These are phyloP conservation scores for Psettodes erumei DNA, from an alignment of 2,113 vertebrate species.

Conservation along the genomic window DNA sequence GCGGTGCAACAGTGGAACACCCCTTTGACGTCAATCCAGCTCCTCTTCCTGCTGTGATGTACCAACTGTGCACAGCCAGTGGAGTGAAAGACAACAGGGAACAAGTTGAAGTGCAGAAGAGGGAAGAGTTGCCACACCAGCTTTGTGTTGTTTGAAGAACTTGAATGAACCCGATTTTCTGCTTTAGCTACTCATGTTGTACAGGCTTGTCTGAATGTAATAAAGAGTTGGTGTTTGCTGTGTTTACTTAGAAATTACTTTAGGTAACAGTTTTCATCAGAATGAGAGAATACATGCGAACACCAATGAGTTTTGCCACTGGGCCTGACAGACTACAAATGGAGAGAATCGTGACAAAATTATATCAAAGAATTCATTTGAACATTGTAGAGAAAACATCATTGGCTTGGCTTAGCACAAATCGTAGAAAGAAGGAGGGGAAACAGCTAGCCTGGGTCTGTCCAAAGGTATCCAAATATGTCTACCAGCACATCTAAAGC, in stretches of 20 bases:
- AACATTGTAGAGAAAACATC: neutral
- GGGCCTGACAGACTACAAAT: neutral
- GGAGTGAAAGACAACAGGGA: neutral
- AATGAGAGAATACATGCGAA: no score
- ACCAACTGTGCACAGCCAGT: neutral
- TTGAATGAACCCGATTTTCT: neutral
- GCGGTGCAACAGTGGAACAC: neutral
- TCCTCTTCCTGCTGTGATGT: neutral
- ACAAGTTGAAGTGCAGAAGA: neutral
- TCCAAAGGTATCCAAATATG: no score
- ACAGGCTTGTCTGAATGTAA: neutral
- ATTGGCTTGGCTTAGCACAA: no score
- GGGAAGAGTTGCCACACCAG: neutral
- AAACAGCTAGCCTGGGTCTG: no score
- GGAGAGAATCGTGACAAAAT: no score
- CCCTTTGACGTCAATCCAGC: conserved; percentile 30
- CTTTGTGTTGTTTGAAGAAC: neutral
- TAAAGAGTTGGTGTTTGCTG: neutral
- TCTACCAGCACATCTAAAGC: neutral
- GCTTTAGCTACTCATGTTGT: neutral
- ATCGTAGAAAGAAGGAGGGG: no score
- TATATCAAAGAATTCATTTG: no score
- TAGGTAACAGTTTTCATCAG: neutral
- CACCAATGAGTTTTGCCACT: neutral
- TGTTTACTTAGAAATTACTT: neutral